A percentile compares a stretch with the other conserved stretches of the same genome.
Conservation (phyloP, 2,797 vertebrate genomes). For the Scomberomorus guttatus region DNA sequence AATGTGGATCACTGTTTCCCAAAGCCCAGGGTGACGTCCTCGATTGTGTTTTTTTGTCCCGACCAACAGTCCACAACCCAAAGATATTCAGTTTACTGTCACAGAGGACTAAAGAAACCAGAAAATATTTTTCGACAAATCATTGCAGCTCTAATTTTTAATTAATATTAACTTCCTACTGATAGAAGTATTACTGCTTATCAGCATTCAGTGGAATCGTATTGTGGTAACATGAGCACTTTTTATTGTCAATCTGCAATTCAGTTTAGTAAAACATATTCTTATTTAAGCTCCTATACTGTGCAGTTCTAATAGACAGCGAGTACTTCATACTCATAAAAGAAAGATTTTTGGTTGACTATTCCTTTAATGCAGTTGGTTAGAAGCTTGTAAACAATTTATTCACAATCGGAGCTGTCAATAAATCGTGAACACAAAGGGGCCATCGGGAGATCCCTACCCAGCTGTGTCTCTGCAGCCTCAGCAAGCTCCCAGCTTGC, state of each 20-base stretch:
- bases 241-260: background rate
- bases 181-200: no score
- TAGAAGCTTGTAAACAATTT: constrained; percentile 3
- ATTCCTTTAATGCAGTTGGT: background rate
- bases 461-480: constrained; percentile 65
- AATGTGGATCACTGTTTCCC: no score
- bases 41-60: no score
- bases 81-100: no score
- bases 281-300: background rate
- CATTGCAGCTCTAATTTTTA: no score
- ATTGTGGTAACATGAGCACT: background rate
- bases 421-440: constrained; percentile 50
- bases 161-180: no score
- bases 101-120: no score
- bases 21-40: no score
- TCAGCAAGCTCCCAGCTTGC: constrained; percentile 33
- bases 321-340: background rate
- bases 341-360: background rate
- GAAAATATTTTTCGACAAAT: no score
- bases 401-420: constrained; percentile 31
- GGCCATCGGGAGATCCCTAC: constrained; percentile 8
- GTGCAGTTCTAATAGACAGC: background rate
- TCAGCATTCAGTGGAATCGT: background rate
- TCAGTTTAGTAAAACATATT: background rate
- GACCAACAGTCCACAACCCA: no score